These are phyloP conservation scores for Dimorphilus gyrociliatus DNA, from an alignment of 2,888 invertebrate genomes.

Conservation along the genomic window DNA sequence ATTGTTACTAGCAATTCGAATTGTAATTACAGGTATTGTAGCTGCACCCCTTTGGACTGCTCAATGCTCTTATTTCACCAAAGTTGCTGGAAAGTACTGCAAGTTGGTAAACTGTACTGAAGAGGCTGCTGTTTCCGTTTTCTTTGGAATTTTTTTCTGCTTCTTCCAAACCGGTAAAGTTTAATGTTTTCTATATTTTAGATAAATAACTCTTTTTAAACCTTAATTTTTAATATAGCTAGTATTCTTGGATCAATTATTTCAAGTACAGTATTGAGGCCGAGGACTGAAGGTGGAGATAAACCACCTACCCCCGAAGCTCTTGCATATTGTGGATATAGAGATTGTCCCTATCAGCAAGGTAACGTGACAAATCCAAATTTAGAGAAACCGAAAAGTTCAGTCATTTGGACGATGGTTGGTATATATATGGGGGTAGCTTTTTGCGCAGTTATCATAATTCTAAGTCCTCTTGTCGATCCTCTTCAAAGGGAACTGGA, in stretches of 20 bases:
- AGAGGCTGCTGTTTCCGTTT: constrained; percentile 80
- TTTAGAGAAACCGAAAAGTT: constrained; percentile 52
- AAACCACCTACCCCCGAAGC: constrained; percentile 2
- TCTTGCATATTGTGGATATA: constrained; percentile 23
- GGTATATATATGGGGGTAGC: constrained; percentile 11
- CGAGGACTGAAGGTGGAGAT: not conserved
- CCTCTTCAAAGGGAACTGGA: constrained; percentile 9
- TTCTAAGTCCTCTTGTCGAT: constrained; percentile 73
- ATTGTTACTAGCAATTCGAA: too few relatives aligned
- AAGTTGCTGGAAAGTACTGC: constrained; percentile 52
- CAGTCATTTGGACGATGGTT: constrained; percentile 11
- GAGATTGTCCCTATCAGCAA: constrained; percentile 33
- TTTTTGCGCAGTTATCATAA: constrained; percentile 49
- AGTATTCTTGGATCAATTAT: constrained; percentile 14
- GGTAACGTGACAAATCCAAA: constrained; percentile 38
- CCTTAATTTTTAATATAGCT: constrained; percentile 6
- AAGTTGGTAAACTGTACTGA: constrained; percentile 56
- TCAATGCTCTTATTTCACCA: constrained; percentile 86
- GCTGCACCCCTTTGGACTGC: constrained; percentile 97
- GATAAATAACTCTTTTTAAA: not conserved
- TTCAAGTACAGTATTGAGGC: constrained; percentile 13
- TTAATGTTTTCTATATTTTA: not conserved
- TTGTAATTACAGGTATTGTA: constrained; percentile 78
- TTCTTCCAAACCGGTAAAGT: constrained; percentile 86
- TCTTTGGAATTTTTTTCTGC: constrained; percentile 96